These are phyloP conservation scores for Lasiurus borealis DNA, from an alignment of 2,113 vertebrate genomes.

Conservation along the genomic window DNA sequence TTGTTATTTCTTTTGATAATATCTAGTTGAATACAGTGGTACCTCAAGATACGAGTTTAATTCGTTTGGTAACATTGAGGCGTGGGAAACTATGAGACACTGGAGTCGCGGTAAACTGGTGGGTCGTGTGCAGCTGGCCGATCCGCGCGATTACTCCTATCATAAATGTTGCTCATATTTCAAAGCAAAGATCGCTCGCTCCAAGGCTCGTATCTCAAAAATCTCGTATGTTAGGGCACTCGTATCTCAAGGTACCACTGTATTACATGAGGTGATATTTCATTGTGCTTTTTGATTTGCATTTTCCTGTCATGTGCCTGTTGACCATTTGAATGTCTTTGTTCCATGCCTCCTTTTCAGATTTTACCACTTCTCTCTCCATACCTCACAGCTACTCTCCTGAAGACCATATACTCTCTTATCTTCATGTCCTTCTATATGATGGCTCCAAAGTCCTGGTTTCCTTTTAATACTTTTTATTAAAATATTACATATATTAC, in stretches of 20 bases:
- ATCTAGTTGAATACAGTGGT: neutral
- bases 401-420: neutral
- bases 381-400: rapidly evolving
- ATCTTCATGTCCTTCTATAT: neutral
- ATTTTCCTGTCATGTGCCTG: neutral
- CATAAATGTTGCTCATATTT: too few relatives aligned
- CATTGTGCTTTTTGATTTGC: neutral
- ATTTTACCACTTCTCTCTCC: neutral
- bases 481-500: too few relatives aligned
- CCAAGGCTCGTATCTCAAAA: too few relatives aligned
- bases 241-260: too few relatives aligned
- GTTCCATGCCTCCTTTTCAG: neutral
- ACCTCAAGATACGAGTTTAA: too few relatives aligned
- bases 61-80: too few relatives aligned
- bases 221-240: too few relatives aligned
- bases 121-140: too few relatives aligned
- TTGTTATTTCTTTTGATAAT: neutral
- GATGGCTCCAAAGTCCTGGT: neutral
- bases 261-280: neutral
- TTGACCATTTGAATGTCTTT: neutral
- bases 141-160: too few relatives aligned
- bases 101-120: too few relatives aligned
- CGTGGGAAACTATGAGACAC: too few relatives aligned
- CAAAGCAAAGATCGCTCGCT: too few relatives aligned
- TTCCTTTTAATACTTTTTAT: neutral